Evolutionary conservation across 2,888 invertebrate genomes (phyloP), one percentile per base, ranked within the genome.

Genomic region (Drosophila planitibia): DNA sequence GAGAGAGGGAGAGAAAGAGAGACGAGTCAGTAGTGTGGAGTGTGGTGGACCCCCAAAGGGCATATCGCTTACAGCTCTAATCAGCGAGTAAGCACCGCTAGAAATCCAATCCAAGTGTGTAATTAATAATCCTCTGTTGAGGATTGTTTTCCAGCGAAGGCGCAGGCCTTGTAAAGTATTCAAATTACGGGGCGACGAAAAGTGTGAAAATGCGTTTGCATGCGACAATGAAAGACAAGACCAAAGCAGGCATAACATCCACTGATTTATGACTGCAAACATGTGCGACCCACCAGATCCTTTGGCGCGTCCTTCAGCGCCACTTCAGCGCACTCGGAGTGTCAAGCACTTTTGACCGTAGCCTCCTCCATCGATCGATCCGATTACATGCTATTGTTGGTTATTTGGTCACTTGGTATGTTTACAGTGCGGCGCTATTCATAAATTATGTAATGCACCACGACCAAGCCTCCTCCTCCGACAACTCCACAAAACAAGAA

Each of bases 241-340:
- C 51, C 33, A 51, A 85, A 85, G 84, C 87, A 84, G 85, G 85
- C 91, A 91, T 90, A 92, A 91, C 90, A 90, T 83, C 76, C 59
- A n/a, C 76, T 93, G 92, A 93, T 93, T 93, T 93, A 93, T 93
- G 92, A 93, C 91, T 83, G 83, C 91, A 93, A 93, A 93, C 93
- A 93, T 89, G 92, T 93, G 93, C 93, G 86, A 85, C 92, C 93
- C 93, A 92, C 92, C 90, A 91, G 89, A 62, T 70, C 49, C 54
- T 58, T 61, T 80, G 81, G 55, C 63, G 57, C 71, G 81, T 88
- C 90, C 91, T 85, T 85, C 87, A 89, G 91, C 91, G 91, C 91
- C 91, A 89, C 89, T 89, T 81, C 69, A 58, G 60, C 55, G 37
- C 9, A 22, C 51, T 10, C 41, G 44, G 59, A 74, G 85, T 86